phyloP scores from a whole-genome alignment of 2,888 invertebrate genomes.

The Xestia sexstrigata region DNA sequence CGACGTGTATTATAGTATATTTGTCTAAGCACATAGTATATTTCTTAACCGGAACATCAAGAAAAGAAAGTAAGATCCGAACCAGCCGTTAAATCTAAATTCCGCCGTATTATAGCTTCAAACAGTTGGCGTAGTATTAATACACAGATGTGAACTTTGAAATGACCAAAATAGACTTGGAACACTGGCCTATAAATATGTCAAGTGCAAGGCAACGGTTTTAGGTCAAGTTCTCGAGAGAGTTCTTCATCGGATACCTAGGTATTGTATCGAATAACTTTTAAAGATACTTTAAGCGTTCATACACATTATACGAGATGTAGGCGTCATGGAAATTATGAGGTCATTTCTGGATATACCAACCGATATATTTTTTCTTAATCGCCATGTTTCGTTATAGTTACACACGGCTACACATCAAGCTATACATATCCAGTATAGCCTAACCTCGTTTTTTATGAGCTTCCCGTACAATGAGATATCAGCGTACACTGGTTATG shows the following conservation, averaged over 20 bases:
- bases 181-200: conserved; percentile 23
- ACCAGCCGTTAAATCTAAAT: neutral
- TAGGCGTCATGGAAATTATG: conserved; percentile 4
- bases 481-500: too few relatives aligned
- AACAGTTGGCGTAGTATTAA: conserved; percentile 30
- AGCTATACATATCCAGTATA: too few relatives aligned
- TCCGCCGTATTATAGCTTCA: neutral
- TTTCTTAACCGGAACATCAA: too few relatives aligned
- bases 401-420: neutral
- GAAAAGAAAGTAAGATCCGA: neutral
- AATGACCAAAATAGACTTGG: conserved; percentile 40
- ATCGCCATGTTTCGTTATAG: neutral
- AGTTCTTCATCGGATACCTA: conserved; percentile 3
- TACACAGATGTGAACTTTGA: conserved; percentile 23
- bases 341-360: neutral
- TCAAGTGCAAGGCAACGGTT: conserved; percentile 40
- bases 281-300: too few relatives aligned
- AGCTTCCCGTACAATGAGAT: too few relatives aligned
- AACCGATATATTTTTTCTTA: neutral
- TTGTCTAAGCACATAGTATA: too few relatives aligned
- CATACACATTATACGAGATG: neutral
- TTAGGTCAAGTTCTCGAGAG: conserved; percentile 32
- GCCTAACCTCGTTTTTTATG: too few relatives aligned
- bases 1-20: too few relatives aligned
- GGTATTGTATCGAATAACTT: neutral